Evolutionary conservation across 2,797 vertebrate species (phyloP), one percentile per base, ranked within the genome.

Genomic region (Pachyuromys duprasi): DNA sequence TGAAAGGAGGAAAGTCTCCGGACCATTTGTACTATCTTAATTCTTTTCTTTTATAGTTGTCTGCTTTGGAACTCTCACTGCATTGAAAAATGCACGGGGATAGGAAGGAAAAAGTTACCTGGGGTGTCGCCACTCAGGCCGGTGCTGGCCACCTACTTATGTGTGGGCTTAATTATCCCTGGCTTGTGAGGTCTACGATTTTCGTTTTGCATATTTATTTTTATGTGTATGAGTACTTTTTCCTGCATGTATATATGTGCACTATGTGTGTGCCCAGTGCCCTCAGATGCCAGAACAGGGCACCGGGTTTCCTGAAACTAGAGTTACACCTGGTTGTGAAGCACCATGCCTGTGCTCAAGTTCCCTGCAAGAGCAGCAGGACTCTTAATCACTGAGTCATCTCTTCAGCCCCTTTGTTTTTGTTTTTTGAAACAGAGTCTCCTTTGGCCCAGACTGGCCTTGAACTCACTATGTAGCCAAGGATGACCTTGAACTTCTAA

Each of bases 11-110:
- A 65, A 67, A 75, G 39, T 49, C 72, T 93, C 49, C 6, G 7
- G 20, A 49, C 65, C 55, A 65, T 17, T 72, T 90, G 17, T 76
- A 36, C 33, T 78, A 31, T 70, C 11, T 18, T 36, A 74, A 75
- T 82, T 57, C 20, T 57, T 82, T 88, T 82, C 24, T 31, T 83
- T 74, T 49, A 79, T 93, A 12, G 79, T 36, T n/a, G 93, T 83
- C 42, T 70, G 8, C 81, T 86, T 39, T n/a, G 81, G 90, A 67
- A 72, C 53, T 69, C 9, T 36, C 36, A 20, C n/a, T 70, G 28
- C 14, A 5, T n/a, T 49, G 15, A 39, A 63, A 80, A 81, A 91
- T 7, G 1, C 1, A 2, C 60, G 70, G 8, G 60, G 28, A 39
- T 2, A 91, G 78, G 49, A 84, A 60, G 42, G 78, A 80, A 90